phyloP scores from a whole-genome alignment of 2,797 vertebrate species.

The Semotilus atromaculatus region DNA sequence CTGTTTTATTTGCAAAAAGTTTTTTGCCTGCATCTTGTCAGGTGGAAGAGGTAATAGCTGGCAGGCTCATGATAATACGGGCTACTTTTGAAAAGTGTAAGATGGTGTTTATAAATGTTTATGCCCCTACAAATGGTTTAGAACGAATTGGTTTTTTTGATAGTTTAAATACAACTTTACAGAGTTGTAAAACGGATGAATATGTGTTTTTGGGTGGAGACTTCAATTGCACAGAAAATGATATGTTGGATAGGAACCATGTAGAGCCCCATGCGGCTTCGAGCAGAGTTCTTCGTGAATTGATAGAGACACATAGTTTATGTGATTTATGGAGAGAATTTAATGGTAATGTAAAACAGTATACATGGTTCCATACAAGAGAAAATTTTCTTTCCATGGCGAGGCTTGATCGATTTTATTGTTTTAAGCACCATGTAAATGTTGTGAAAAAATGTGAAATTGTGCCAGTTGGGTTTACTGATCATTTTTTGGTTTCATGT shows the following conservation, averaged over 20 bases:
- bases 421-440: not conserved
- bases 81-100: too few species aligned
- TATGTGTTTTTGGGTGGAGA: not conserved
- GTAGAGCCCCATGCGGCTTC: not conserved
- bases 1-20: not conserved
- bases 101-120: too few species aligned
- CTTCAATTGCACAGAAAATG: too few species aligned
- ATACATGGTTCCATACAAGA: not conserved
- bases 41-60: not conserved
- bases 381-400: not conserved
- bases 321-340: conserved; percentile 2
- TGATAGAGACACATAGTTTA: not conserved
- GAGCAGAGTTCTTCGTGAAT: not conserved
- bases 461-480: not conserved
- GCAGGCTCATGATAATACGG: too few species aligned
- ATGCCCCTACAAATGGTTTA: too few species aligned
- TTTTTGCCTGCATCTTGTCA: not conserved
- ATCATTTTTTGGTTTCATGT: not conserved
- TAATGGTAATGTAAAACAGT: not conserved
- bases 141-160: too few species aligned
- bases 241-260: not conserved
- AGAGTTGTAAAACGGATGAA: not conserved
- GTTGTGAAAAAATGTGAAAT: not conserved
- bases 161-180: not conserved
- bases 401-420: not conserved